Evolutionary conservation across 2,797 vertebrate genomes (phyloP), one percentile per base, ranked within the genome.

Genomic region (Clarias platycephalus): DNA sequence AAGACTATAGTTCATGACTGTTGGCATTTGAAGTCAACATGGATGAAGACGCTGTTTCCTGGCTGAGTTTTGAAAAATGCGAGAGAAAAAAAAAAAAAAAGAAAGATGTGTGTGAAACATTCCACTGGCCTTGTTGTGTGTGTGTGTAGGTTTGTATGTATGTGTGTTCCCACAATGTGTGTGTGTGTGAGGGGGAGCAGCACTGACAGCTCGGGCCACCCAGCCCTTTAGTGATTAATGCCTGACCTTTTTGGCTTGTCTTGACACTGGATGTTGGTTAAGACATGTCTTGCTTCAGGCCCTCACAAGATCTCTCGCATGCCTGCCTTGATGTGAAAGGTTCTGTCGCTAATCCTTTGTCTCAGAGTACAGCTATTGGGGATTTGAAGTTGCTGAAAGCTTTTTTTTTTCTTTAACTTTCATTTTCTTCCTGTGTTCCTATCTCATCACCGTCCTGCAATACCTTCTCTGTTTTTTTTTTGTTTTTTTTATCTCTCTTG

Each of bases 211-310:
- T 64, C 70, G 78, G 53, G 67, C 85, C 66, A 84, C 64, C 58
- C 68, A 86, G 80, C 77, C 80, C 76, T 83, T 87, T 66, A 24
- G 18, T 86, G 84, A 88, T 87, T 82, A 90, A 88, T 86, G 87
- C 28, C 5, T 86, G 79, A 87, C 88, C 85, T 88, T 88, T 85
- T 34, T 71, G 74, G 68, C 72, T 80, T 24, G 81, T 83, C 57
- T 76, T 89, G 84, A 88, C 89, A 83, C 86, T 84, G 44, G 64
- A 67, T 79, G 68, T 81, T 86, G 86, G 79, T 86, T 85, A 81
- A 85, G 82, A 76, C 57, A 85, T 80, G 57, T 60, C 53, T 60
- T 24, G 83, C 87, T 85, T 81, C 49, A 57, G 81, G 83, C 77
- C 24, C 76, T 77, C 40, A 44, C 2, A 40, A 64, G 60, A 86